A percentile compares a stretch with the other conserved stretches of the same genome.
phyloP scores from a whole-genome alignment of 2,888 invertebrate species.

The Piscicola geometra region DNA sequence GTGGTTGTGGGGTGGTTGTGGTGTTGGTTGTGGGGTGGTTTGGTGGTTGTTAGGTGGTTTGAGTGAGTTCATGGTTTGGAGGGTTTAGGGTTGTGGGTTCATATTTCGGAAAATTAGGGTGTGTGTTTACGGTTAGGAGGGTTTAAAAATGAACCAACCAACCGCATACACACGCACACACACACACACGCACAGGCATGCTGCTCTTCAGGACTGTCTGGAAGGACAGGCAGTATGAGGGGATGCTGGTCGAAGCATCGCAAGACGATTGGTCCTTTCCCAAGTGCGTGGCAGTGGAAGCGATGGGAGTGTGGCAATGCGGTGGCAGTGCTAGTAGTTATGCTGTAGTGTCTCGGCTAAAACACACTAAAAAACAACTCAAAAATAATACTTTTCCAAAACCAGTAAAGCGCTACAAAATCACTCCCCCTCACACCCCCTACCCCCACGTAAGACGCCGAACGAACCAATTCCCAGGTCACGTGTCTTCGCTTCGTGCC shows the following conservation, averaged over 20 bases:
- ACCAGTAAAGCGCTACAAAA: too few species aligned
- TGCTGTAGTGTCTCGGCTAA: too few species aligned
- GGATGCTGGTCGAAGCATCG: conserved; percentile 25
- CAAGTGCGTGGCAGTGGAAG: conserved; percentile 12
- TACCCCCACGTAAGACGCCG: background rate
- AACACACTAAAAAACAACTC: too few species aligned
- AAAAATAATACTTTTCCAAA: background rate
- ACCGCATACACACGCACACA: background rate
- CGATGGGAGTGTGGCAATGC: background rate
- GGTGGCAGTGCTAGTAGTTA: too few species aligned
- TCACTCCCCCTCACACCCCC: too few species aligned
- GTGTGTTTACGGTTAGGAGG: too few species aligned
- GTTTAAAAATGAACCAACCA: too few species aligned
- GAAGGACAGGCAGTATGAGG: conserved; percentile 19
- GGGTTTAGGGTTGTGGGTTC: too few species aligned
- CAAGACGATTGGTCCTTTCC: conserved; percentile 32
- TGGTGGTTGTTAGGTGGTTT: too few species aligned
- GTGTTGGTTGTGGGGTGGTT: background rate
- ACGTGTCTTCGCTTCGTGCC: conserved; percentile 23
- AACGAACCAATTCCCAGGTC: background rate
- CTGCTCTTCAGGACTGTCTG: conserved; percentile 24
- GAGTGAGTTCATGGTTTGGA: too few species aligned
- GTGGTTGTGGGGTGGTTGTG: background rate
- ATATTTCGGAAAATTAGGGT: too few species aligned
- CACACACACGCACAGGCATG: conserved; percentile 11